These are phyloP conservation scores for Pollenia griseotomentosa DNA, from an alignment of 2,888 invertebrate species.

Conservation along the genomic window DNA sequence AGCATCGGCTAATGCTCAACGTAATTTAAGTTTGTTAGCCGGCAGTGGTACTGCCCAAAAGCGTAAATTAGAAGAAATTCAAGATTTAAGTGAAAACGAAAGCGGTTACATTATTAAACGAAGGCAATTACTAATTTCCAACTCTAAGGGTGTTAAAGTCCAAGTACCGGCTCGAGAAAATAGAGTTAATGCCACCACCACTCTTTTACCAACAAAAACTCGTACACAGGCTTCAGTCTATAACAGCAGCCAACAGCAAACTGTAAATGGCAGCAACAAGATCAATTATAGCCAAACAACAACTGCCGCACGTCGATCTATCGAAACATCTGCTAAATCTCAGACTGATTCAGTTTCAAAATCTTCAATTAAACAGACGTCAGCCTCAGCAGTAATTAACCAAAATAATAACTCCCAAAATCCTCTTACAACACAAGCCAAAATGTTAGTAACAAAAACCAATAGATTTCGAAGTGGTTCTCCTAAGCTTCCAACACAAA, in stretches of 20 bases:
- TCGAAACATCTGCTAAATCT: conserved; percentile 57
- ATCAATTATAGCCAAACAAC: conserved; percentile 25
- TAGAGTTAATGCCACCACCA: background rate
- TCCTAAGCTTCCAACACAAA: conserved; percentile 22
- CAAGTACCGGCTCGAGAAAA: conserved; percentile 55
- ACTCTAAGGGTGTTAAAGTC: conserved; percentile 36
- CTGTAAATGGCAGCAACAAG: conserved; percentile 65
- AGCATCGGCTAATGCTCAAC: conserved; percentile 72
- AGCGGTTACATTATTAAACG: conserved; percentile 70
- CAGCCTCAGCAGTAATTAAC: background rate
- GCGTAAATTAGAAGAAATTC: conserved; percentile 69
- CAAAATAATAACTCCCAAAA: conserved; percentile 42
- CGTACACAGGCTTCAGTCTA: conserved; percentile 14
- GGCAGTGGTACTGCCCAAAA: conserved; percentile 73
- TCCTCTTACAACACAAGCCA: conserved; percentile 43
- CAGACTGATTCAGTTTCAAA: conserved; percentile 33
- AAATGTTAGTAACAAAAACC: conserved; percentile 45
- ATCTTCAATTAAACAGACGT: conserved; percentile 30
- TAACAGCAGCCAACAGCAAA: conserved; percentile 14
- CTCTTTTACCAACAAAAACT: conserved; percentile 36
- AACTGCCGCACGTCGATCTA: conserved; percentile 20
- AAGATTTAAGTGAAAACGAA: conserved; percentile 72
- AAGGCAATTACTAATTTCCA: conserved; percentile 74
- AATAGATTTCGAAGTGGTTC: conserved; percentile 37
- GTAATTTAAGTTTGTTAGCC: conserved; percentile 48